Evolutionary conservation across 2,888 invertebrate species (phyloP).

Genomic region (Macrostomum cliftonense): DNA sequence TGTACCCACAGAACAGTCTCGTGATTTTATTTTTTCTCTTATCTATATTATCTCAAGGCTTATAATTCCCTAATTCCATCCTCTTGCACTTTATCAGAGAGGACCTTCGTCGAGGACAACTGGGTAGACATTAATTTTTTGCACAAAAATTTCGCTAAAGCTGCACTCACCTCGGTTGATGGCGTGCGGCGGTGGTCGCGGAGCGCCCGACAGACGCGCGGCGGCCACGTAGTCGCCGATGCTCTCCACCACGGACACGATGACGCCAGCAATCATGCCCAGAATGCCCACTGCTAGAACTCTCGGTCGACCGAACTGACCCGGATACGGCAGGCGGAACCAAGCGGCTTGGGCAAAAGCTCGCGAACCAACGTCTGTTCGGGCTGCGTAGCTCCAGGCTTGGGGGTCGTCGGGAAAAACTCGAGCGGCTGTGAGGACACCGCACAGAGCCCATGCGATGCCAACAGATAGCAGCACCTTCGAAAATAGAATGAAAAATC

Average conservation of each 20-base stretch:
- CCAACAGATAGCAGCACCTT: constrained; percentile 25
- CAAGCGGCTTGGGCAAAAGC: constrained; percentile 25
- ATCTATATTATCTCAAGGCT: no score
- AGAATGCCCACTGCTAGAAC: constrained; percentile 22
- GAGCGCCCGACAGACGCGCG: constrained; percentile 50
- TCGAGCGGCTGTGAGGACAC: constrained; percentile 25
- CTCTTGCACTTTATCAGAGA: no score
- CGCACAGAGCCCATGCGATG: constrained; percentile 27
- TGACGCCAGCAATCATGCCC: constrained; percentile 26
- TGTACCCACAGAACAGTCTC: no score
- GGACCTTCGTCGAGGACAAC: no score
- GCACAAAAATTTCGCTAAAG: no score
- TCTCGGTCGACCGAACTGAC: constrained; percentile 32
- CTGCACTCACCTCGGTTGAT: constrained; percentile 54
- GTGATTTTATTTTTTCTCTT: no score
- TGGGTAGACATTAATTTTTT: no score
- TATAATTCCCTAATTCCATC: no score
- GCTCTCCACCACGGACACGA: constrained; percentile 29
- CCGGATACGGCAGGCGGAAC: constrained; percentile 45
- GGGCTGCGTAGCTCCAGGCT: constrained; percentile 28
- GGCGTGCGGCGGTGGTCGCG: constrained; percentile 64
- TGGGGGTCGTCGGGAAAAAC: constrained; percentile 35
- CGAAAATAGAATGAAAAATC: constrained; percentile 2
- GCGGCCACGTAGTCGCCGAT: constrained; percentile 79
- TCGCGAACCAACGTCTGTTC: constrained; percentile 25